phyloP scores from a whole-genome alignment of 2,797 vertebrate genomes.

The Adrianichthys oophorus region DNA sequence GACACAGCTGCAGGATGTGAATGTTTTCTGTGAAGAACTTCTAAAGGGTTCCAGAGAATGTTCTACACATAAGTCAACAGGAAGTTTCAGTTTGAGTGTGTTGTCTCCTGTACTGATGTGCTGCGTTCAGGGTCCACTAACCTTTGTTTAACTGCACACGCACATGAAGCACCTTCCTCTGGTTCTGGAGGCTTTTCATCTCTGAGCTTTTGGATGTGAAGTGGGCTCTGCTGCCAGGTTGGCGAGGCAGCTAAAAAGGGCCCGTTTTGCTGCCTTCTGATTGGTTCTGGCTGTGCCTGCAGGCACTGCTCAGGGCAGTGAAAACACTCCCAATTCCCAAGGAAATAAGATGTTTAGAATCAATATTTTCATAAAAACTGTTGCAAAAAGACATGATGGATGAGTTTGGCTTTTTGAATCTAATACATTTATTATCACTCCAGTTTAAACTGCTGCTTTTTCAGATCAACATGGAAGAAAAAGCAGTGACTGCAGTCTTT shows the following conservation, averaged over 20 bases:
- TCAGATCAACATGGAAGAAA: too few relatives aligned
- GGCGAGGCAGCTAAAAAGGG: background rate
- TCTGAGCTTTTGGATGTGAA: background rate
- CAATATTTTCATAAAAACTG: background rate
- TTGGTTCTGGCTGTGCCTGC: constrained; percentile 15
- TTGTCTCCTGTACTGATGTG: too few relatives aligned
- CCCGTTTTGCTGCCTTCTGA: background rate
- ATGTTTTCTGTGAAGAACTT: background rate
- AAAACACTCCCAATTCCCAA: background rate
- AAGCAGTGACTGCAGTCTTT: too few relatives aligned
- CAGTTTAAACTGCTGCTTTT: too few relatives aligned
- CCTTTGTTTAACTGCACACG: too few relatives aligned
- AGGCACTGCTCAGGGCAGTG: constrained; percentile 20
- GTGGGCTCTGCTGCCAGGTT: background rate
- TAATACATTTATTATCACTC: too few relatives aligned
- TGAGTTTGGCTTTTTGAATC: background rate
- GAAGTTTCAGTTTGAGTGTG: too few relatives aligned
- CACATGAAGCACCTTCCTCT: too few relatives aligned
- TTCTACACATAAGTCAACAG: too few relatives aligned
- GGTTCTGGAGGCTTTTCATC: background rate
- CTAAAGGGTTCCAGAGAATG: too few relatives aligned
- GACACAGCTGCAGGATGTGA: background rate
- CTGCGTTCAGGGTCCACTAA: too few relatives aligned
- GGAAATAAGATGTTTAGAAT: background rate
- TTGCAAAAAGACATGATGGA: background rate